These are phyloP conservation scores for Smithornis capensis DNA, from an alignment of 2,113 vertebrate species.

Conservation along the genomic window DNA sequence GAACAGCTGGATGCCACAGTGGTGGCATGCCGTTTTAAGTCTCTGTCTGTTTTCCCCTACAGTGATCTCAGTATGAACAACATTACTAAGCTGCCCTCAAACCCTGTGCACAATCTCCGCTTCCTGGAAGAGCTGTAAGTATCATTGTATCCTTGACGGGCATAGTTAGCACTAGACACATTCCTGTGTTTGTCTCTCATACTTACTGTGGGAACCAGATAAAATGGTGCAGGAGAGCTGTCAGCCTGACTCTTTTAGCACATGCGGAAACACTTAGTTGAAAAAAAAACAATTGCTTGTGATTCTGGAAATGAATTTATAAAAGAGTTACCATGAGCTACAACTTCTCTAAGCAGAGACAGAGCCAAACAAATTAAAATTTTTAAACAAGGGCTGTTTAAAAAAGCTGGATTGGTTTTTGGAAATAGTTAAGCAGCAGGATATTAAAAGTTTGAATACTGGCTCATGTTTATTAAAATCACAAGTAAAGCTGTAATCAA, in stretches of 20 bases:
- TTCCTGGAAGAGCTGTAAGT: constrained; percentile 96
- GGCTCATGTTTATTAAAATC: constrained; percentile 81
- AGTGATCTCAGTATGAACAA: constrained; percentile 98
- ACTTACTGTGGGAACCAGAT: constrained; percentile 77
- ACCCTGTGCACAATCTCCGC: constrained; percentile 81
- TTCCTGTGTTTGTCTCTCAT: constrained; percentile 69
- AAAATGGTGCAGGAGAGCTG: constrained; percentile 68
- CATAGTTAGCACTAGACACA: constrained; percentile 44
- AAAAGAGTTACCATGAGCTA: constrained; percentile 73
- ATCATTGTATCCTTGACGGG: constrained; percentile 33
- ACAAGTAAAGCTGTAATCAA: constrained; percentile 78
- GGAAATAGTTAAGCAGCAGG: constrained; percentile 83
- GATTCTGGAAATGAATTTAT: constrained; percentile 79
- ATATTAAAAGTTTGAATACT: constrained; percentile 82
- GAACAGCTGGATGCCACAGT: constrained; percentile 68
- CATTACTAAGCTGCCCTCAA: constrained; percentile 81
- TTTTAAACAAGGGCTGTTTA: constrained; percentile 76
- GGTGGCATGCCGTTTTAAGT: constrained; percentile 58
- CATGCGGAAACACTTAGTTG: constrained; percentile 76
- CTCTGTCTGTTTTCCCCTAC: constrained; percentile 73
- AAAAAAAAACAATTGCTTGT: constrained; percentile 18
- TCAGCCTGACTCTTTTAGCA: constrained; percentile 71
- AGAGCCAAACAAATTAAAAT: constrained; percentile 79
- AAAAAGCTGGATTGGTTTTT: constrained; percentile 75
- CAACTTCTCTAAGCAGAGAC: constrained; percentile 72